Conservation (phyloP, 2,888 invertebrate species). For the Odontocerum albicorne region DNA sequence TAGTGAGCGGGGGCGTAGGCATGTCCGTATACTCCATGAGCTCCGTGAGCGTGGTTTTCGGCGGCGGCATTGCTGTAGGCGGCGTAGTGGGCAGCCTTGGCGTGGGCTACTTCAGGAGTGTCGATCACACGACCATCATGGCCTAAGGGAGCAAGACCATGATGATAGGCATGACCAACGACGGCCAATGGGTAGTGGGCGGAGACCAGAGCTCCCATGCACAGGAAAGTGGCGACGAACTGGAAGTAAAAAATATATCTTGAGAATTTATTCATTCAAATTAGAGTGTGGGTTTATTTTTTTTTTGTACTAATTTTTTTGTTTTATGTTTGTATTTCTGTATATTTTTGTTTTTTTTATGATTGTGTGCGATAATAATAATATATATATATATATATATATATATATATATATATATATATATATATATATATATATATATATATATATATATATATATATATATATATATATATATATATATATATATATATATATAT, state of each 20-base stretch:
- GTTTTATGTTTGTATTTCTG: too few species aligned
- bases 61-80: not conserved
- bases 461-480: too few species aligned
- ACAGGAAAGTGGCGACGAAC: slow-evolving; percentile 26
- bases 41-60: slow-evolving; percentile 29
- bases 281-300: too few species aligned
- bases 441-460: too few species aligned
- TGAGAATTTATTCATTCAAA: too few species aligned
- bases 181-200: slow-evolving; percentile 33
- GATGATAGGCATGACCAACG: not conserved
- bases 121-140: slow-evolving; percentile 40
- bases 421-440: too few species aligned
- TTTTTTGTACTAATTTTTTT: too few species aligned
- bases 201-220: slow-evolving; percentile 38
- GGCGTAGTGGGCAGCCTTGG: slow-evolving; percentile 54
- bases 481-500: too few species aligned
- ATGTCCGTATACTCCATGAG: slow-evolving; percentile 2
- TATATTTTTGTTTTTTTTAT: too few species aligned
- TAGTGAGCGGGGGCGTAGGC: not conserved
- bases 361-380: too few species aligned
- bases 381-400: too few species aligned
- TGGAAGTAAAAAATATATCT: slow-evolving; percentile 11
- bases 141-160: not conserved
- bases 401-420: too few species aligned
- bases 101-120: slow-evolving; percentile 64